phyloP scores from a whole-genome alignment of 1,140 invertebrate genomes.

The Euborellia annulipes region DNA sequence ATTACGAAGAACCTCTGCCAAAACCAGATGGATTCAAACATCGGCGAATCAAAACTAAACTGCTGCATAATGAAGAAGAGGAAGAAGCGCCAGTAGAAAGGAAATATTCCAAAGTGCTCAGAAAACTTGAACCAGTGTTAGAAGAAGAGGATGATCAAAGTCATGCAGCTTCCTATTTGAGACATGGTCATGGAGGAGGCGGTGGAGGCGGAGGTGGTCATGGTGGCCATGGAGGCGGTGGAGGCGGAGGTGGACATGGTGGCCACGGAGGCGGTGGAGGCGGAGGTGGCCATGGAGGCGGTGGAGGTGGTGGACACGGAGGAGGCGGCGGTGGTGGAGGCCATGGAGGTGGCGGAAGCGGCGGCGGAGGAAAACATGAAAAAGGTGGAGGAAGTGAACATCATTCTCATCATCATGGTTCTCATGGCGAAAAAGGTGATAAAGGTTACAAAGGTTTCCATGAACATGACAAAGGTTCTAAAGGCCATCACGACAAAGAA shows the following conservation, averaged over 20 bases:
- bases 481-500: conserved; percentile 13
- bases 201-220: background rate
- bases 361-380: conserved; percentile 4
- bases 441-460: conserved; percentile 13
- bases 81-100: no score
- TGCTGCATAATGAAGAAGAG: no score
- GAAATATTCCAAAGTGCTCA: no score
- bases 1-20: no score
- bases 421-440: conserved; percentile 8
- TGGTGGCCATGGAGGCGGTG: background rate
- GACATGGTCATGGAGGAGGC: background rate
- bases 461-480: conserved; percentile 10
- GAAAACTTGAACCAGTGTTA: background rate
- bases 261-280: background rate
- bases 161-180: background rate
- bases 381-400: conserved; percentile 12
- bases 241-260: background rate
- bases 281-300: background rate
- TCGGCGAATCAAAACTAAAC: no score
- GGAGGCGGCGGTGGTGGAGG: background rate
- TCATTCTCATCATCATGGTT: conserved; percentile 7
- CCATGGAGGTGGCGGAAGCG: background rate
- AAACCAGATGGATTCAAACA: no score
- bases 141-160: conserved; percentile 4
- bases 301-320: background rate